phyloP scores from a whole-genome alignment of 2,888 invertebrate genomes.

The Unio delphinus region DNA sequence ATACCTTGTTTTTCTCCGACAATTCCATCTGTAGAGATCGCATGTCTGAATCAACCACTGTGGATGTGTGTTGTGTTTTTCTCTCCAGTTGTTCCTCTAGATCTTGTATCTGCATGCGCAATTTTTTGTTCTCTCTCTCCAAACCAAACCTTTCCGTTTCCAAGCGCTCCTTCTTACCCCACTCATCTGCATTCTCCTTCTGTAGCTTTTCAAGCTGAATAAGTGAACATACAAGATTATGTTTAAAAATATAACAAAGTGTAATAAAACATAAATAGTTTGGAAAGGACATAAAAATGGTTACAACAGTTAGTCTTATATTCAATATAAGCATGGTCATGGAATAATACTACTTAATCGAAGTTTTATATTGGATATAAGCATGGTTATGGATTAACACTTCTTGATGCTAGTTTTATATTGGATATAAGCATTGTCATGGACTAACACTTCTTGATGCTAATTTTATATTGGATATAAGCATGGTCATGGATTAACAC shows the following conservation, averaged over 20 bases:
- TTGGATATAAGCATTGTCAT: too few species aligned
- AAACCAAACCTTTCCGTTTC: conserved; percentile 91
- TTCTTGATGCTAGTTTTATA: too few species aligned
- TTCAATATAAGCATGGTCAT: too few species aligned
- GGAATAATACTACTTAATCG: too few species aligned
- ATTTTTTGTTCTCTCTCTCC: conserved; percentile 90
- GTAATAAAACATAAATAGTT: too few species aligned
- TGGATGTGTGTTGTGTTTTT: conserved; percentile 63
- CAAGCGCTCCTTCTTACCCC: conserved; percentile 90
- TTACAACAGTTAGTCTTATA: too few species aligned
- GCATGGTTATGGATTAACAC: too few species aligned
- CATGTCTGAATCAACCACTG: conserved; percentile 66
- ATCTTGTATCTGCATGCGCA: conserved; percentile 80
- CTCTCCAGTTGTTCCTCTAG: conserved; percentile 80
- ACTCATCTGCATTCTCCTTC: conserved; percentile 93
- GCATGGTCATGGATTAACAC: too few species aligned
- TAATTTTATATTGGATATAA: too few species aligned
- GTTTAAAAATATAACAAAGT: not conserved
- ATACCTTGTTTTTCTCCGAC: conserved; percentile 70
- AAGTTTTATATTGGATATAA: too few species aligned
- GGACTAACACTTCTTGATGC: too few species aligned
- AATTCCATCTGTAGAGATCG: conserved; percentile 69
- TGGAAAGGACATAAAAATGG: too few species aligned
- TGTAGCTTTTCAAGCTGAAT: conserved; percentile 85
- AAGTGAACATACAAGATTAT: not conserved